These are phyloP conservation scores for Dicrostonyx torquatus DNA, from an alignment of 2,797 vertebrate species.

Conservation along the genomic window DNA sequence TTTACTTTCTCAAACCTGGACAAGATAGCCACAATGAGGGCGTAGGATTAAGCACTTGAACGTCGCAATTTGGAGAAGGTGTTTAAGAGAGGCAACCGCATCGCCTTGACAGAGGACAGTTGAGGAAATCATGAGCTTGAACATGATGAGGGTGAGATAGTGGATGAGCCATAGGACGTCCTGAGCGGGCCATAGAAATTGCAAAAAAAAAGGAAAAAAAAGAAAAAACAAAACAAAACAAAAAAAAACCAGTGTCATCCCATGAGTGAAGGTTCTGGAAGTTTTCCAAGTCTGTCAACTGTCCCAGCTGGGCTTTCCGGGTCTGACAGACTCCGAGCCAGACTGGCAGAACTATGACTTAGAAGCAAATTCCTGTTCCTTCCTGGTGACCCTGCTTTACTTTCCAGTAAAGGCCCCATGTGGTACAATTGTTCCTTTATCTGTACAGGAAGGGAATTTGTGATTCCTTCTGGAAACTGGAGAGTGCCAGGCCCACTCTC, in stretches of 20 bases:
- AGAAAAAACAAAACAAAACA: too few species aligned
- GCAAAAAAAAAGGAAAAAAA: accelerated
- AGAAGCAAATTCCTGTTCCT: conserved; percentile 59
- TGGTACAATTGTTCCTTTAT: conserved; percentile 64
- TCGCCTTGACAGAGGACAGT: not conserved
- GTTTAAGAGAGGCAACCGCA: not conserved
- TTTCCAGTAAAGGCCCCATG: conserved; percentile 44
- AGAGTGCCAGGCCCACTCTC: conserved; percentile 8
- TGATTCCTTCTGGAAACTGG: conserved; percentile 67
- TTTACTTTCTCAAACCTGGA: not conserved
- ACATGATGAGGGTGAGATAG: not conserved
- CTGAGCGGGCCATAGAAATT: accelerated
- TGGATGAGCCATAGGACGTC: accelerated
- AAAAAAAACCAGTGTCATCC: accelerated
- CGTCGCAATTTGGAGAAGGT: not conserved
- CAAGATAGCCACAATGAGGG: not conserved
- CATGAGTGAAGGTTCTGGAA: not conserved
- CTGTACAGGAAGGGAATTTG: conserved; percentile 72
- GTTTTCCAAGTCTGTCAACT: accelerated
- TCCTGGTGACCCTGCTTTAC: not conserved
- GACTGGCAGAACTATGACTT: not conserved
- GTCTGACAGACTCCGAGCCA: not conserved
- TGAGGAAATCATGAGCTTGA: not conserved
- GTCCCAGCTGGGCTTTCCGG: not conserved
- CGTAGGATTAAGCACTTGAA: accelerated